A percentile compares a stretch with the other conserved stretches of the same genome.
Conservation (phyloP, 2,797 vertebrate species). For the Clarias platycephalus region DNA sequence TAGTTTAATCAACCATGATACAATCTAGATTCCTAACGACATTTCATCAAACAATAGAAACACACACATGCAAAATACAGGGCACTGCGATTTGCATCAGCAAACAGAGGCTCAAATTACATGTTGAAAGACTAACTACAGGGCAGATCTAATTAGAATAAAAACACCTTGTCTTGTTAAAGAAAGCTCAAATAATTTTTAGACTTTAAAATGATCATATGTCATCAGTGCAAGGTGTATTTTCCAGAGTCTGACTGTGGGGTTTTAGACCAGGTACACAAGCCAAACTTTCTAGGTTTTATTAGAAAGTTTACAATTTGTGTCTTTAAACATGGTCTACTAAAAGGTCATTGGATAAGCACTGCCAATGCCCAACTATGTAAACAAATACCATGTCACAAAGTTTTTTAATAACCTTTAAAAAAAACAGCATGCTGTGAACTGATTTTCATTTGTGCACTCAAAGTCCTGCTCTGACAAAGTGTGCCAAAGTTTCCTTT, state of each 20-base stretch:
- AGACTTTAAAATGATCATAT: neutral
- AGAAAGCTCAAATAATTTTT: neutral
- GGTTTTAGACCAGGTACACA: too few species aligned
- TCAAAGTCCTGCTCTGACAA: neutral
- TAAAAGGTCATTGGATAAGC: neutral
- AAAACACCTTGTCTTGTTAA: neutral
- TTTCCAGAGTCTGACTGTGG: neutral
- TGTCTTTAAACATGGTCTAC: neutral
- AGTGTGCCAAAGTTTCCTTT: neutral
- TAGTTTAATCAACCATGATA: neutral
- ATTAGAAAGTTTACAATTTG: neutral
- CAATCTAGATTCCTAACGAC: neutral
- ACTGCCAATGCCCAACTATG: neutral
- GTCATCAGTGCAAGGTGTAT: neutral
- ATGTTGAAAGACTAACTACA: slow-evolving; percentile 20
- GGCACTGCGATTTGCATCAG: slow-evolving; percentile 34
- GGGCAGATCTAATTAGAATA: slow-evolving; percentile 20
- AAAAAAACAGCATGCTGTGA: neutral
- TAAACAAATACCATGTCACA: neutral
- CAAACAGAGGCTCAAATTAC: slow-evolving; percentile 28
- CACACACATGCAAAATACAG: slow-evolving; percentile 18
- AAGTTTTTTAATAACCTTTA: neutral
- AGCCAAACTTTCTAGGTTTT: neutral
- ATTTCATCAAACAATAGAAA: slow-evolving; percentile 20
- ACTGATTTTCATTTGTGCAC: neutral